Evolutionary conservation across 2,888 invertebrate genomes (phyloP).

Genomic region (Tricholauxania praeusta): DNA sequence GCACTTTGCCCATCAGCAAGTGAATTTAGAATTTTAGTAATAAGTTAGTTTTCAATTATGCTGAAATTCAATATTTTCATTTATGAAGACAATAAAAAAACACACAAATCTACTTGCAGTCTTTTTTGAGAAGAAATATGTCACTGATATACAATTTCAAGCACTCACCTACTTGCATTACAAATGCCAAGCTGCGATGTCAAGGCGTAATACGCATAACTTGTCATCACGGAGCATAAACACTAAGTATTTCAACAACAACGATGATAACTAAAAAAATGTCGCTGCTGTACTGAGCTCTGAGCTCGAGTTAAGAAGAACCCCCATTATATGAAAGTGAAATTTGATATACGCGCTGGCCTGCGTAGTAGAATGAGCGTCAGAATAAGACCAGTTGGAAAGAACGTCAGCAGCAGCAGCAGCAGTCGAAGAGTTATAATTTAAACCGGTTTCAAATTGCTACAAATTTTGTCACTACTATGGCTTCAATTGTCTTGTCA

Average conservation of each 20-base stretch:
- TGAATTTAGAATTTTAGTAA: too few species aligned
- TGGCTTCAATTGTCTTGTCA: background rate
- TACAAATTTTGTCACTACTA: background rate
- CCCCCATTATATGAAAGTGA: background rate
- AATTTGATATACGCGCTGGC: conserved; percentile 1
- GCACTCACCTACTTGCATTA: background rate
- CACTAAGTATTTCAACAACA: background rate
- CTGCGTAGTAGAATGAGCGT: background rate
- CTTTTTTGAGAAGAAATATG: background rate
- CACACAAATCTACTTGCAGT: too few species aligned
- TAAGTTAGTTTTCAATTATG: too few species aligned
- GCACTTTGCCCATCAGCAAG: too few species aligned
- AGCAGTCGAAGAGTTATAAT: background rate
- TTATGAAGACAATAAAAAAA: too few species aligned
- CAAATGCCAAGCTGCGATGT: background rate
- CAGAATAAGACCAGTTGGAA: background rate
- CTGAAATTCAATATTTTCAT: too few species aligned
- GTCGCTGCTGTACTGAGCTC: background rate
- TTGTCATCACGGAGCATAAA: conserved; percentile 10
- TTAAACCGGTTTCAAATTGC: conserved; percentile 3
- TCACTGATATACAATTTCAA: background rate
- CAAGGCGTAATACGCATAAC: background rate
- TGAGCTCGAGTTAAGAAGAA: too few species aligned
- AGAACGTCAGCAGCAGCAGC: background rate
- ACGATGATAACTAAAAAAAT: background rate